Conservation (phyloP, 2,797 vertebrate species). For the Alca torda region DNA sequence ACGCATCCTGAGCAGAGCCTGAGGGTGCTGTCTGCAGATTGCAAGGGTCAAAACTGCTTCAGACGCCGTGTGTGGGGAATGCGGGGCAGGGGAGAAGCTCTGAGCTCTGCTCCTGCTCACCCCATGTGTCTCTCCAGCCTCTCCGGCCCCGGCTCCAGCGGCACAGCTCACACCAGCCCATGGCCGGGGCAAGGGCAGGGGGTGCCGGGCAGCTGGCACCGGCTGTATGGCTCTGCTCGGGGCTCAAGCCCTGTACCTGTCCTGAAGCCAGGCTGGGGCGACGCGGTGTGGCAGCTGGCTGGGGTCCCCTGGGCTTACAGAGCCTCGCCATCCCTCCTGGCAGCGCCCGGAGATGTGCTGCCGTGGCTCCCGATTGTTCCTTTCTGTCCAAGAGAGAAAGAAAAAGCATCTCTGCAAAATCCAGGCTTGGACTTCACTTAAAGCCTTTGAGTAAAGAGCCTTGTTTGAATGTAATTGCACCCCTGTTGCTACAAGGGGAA, state of each 20-base stretch:
- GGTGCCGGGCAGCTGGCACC: fast-evolving
- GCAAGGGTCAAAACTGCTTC: not conserved
- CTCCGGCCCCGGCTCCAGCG: not conserved
- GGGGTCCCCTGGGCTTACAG: not conserved
- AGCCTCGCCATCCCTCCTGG: not conserved
- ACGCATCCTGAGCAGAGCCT: not conserved
- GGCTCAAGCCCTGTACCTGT: not conserved
- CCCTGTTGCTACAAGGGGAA: conserved; percentile 65
- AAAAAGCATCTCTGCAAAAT: conserved; percentile 45
- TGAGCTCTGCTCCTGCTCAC: not conserved
- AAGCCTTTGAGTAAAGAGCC: conserved; percentile 59
- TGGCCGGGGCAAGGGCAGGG: not conserved
- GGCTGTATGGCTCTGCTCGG: not conserved
- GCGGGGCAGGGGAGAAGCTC: not conserved
- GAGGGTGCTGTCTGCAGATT: not conserved
- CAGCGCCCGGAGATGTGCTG: not conserved
- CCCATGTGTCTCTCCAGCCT: not conserved
- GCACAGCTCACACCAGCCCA: not conserved
- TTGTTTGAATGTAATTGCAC: conserved; percentile 67
- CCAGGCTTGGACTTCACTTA: conserved; percentile 59
- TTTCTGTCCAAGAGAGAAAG: conserved; percentile 40
- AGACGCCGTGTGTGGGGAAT: fast-evolving
- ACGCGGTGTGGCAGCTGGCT: not conserved
- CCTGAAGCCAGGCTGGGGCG: not conserved
- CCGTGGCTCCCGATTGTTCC: not conserved